Conservation (phyloP, 2,797 vertebrate species). For the Tamandua tetradactyla region DNA sequence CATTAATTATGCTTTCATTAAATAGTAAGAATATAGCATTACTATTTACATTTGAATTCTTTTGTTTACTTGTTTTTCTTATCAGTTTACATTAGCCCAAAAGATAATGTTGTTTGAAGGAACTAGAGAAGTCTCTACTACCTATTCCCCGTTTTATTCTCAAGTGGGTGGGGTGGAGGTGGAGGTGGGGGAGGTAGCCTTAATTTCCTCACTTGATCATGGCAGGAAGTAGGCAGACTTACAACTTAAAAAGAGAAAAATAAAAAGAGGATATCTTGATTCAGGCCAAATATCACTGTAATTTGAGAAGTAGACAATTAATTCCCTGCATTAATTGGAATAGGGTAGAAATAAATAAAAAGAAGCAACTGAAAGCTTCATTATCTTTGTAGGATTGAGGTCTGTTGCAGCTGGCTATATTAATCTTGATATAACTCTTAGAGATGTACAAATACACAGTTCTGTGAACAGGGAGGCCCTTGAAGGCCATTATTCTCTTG, state of each 20-base stretch:
- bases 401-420: background rate
- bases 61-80: background rate
- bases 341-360: background rate
- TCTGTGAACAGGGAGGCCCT: background rate
- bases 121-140: too few relatives aligned
- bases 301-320: background rate
- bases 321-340: background rate
- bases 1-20: background rate
- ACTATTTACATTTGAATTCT: background rate
- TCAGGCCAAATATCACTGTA: background rate
- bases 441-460: background rate
- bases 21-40: background rate
- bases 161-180: rapidly evolving
- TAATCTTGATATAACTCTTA: background rate
- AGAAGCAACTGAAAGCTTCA: background rate
- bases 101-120: too few relatives aligned
- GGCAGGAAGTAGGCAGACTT: background rate
- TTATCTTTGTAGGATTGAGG: background rate
- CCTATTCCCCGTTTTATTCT: background rate
- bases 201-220: background rate
- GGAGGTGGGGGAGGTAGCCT: too few relatives aligned
- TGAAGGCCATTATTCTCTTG: background rate
- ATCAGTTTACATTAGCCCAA: background rate
- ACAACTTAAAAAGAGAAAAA: background rate
- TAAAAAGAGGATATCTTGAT: background rate